Percentiles rank a stretch among this genome's conserved stretches.
Conservation (phyloP, 92 coral and sea anemone genomes). For the Scolanthus callimorphus region DNA sequence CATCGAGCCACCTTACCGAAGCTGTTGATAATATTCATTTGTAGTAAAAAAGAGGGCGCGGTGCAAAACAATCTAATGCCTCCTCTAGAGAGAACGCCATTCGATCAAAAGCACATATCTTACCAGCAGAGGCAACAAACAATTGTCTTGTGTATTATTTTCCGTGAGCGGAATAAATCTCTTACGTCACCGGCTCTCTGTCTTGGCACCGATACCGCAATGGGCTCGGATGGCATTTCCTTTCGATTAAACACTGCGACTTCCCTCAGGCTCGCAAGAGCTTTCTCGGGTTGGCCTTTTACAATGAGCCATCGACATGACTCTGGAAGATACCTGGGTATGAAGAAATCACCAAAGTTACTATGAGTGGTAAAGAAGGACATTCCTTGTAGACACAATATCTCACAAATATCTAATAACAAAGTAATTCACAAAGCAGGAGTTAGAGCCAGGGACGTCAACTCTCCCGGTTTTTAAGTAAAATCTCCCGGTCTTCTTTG, state of each 20-base stretch:
- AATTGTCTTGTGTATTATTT: constrained; percentile 55
- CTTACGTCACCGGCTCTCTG: constrained; percentile 63
- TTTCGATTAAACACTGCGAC: constrained; percentile 54
- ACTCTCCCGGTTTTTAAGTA: too few species aligned
- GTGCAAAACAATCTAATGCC: too few species aligned
- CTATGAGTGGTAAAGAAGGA: not conserved
- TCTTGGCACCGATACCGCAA: constrained; percentile 4
- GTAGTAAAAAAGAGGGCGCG: too few species aligned
- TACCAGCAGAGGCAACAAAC: constrained; percentile 51
- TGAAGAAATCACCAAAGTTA: not conserved
- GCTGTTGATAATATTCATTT: too few species aligned
- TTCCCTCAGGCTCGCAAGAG: constrained; percentile 20
- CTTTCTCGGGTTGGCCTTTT: constrained; percentile 25
- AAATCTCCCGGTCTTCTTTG: too few species aligned
- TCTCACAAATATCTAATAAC: too few species aligned
- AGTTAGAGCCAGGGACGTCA: too few species aligned
- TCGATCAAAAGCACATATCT: not conserved
- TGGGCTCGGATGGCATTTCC: constrained; percentile 36
- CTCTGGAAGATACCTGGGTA: constrained; percentile 60
- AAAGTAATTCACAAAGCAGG: too few species aligned
- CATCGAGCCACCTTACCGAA: too few species aligned
- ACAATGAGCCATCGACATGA: constrained; percentile 65
- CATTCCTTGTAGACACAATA: too few species aligned
- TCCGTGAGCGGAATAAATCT: constrained; percentile 54
- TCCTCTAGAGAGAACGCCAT: too few species aligned